phyloP scores from a whole-genome alignment of 2,888 invertebrate genomes.

The Apamea epomidion region DNA sequence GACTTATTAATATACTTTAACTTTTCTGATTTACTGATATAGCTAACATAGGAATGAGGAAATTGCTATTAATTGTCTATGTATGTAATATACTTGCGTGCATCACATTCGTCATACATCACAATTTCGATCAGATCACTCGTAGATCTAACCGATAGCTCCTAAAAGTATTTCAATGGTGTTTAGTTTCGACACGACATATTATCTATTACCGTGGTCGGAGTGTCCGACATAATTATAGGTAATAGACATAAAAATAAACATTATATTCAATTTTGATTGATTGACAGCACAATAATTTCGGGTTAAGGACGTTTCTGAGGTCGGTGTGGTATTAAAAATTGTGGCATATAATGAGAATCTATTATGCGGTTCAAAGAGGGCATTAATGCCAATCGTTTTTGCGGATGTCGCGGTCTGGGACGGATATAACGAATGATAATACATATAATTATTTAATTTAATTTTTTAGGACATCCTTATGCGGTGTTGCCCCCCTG shows the following conservation, averaged over 20 bases:
- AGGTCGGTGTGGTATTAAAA: conserved; percentile 20
- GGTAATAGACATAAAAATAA: conserved; percentile 18
- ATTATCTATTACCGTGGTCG: neutral
- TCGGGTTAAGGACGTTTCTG: conserved; percentile 31
- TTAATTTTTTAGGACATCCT: neutral
- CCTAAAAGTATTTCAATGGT: conserved; percentile 15
- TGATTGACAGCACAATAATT: conserved; percentile 15
- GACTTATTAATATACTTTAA: neutral
- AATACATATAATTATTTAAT: neutral
- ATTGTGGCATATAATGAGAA: conserved; percentile 1
- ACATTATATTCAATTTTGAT: conserved; percentile 8
- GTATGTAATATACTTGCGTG: conserved; percentile 34
- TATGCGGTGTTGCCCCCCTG: neutral
- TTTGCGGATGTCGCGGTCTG: neutral
- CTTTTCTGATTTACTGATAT: conserved; percentile 6
- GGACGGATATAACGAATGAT: neutral
- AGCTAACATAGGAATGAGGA: conserved; percentile 11
- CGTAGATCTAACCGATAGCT: conserved; percentile 9
- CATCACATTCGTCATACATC: conserved; percentile 30
- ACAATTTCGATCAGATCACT: conserved; percentile 29
- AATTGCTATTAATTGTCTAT: conserved; percentile 23
- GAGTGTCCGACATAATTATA: neutral
- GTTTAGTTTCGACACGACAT: conserved; percentile 26
- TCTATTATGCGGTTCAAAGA: conserved; percentile 10
- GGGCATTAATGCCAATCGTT: neutral